A percentile compares a stretch with the other conserved stretches of the same genome.
Conservation (phyloP, 2,797 vertebrate genomes). For the Labeo calbasu region DNA sequence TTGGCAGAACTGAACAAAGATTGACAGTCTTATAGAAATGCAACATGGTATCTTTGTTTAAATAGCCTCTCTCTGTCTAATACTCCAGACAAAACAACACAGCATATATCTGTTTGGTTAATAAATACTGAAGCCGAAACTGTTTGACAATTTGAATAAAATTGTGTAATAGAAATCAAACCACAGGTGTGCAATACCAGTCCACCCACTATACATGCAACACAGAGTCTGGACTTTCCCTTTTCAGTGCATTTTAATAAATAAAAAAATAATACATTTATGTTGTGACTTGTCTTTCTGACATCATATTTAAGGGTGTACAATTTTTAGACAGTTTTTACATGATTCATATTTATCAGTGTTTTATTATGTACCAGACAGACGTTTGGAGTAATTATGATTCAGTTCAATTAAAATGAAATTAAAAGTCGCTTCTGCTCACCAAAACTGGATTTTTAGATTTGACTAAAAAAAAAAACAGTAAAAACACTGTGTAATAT, state of each 20-base stretch:
- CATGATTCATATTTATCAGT: not conserved
- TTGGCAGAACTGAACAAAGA: not conserved
- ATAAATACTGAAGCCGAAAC: slow-evolving; percentile 11
- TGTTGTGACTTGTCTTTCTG: not conserved
- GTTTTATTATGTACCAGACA: not conserved
- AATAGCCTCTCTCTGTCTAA: not conserved
- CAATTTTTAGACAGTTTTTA: too few species aligned
- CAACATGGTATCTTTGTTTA: not conserved
- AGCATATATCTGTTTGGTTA: not conserved
- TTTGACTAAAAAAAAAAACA: not conserved
- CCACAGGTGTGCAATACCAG: not conserved
- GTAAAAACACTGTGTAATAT: not conserved
- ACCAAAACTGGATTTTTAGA: not conserved
- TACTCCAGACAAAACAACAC: not conserved
- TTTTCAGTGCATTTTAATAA: not conserved
- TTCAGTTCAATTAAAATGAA: too few species aligned
- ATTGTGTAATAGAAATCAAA: not conserved
- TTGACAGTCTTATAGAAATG: not conserved
- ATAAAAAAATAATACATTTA: not conserved
- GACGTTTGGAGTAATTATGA: not conserved
- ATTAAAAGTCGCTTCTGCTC: not conserved
- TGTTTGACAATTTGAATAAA: not conserved
- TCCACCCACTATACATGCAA: not conserved
- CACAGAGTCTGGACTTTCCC: not conserved
- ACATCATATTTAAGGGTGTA: not conserved